Evolutionary conservation across 2,888 invertebrate genomes (phyloP).

Genomic region (Limnephilus marmoratus): DNA sequence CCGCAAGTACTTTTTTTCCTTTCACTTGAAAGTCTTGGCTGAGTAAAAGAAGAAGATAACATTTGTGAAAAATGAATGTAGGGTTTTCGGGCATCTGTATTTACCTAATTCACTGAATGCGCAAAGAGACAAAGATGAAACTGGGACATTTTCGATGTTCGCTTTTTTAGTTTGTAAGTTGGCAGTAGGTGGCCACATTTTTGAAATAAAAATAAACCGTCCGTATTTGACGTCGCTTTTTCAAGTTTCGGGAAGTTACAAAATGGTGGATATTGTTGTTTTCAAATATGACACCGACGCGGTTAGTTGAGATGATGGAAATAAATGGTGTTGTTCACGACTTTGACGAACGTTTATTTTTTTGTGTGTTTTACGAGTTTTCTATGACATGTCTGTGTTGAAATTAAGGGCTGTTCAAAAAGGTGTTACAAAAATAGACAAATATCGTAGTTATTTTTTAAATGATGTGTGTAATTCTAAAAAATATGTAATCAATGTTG

Average conservation of each 20-base stretch:
- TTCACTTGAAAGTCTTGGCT: background rate
- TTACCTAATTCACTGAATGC: background rate
- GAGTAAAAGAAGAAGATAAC: background rate
- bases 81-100: background rate
- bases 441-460: background rate
- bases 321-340: background rate
- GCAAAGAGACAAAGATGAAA: constrained; percentile 20
- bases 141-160: background rate
- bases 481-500: background rate
- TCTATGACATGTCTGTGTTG: background rate
- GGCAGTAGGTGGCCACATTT: background rate
- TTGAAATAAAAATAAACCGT: background rate
- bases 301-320: background rate
- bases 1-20: background rate
- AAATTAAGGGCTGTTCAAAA: background rate
- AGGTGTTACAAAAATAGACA: background rate
- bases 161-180: background rate
- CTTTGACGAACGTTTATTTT: background rate
- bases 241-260: background rate
- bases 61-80: constrained; percentile 9
- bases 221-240: background rate
- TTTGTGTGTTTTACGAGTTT: background rate
- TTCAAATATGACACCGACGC: background rate
- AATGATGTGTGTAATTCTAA: background rate
- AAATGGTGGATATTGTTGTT: background rate